Percentiles rank a stretch among this genome's conserved stretches.
These are phyloP conservation scores for Gadopsis bispinosus DNA, from an alignment of 2,797 vertebrate species.

Conservation along the genomic window DNA sequence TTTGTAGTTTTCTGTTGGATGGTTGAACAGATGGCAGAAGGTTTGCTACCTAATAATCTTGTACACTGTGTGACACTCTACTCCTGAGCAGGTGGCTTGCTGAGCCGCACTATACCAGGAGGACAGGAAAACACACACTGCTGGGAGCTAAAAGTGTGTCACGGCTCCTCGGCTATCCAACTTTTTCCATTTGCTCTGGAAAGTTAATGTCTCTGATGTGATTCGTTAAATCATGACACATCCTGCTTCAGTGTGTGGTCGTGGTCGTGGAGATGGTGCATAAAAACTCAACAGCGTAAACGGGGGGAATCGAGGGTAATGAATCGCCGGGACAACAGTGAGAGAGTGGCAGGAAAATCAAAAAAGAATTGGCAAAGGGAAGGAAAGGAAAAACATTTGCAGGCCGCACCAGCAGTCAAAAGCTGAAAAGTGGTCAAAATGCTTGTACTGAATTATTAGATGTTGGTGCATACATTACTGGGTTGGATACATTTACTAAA, in stretches of 20 bases:
- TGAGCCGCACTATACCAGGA: constrained; percentile 26
- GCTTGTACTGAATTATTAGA: background rate
- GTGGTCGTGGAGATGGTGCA: background rate
- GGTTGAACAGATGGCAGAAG: constrained; percentile 59
- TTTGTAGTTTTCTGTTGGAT: constrained; percentile 48
- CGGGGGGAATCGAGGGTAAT: no score
- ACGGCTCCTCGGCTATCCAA: background rate
- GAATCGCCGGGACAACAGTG: no score
- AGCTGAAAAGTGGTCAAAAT: background rate
- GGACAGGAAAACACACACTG: constrained; percentile 16
- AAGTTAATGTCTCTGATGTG: constrained; percentile 10
- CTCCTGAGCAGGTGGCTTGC: constrained; percentile 36
- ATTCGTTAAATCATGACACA: constrained; percentile 18
- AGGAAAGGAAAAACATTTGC: background rate
- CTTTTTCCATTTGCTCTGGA: constrained; percentile 14
- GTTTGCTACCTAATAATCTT: constrained; percentile 52
- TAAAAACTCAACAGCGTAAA: background rate
- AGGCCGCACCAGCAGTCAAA: background rate
- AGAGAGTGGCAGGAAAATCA: no score
- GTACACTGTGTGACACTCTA: constrained; percentile 39
- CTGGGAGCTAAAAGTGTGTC: constrained; percentile 28
- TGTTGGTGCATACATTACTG: background rate
- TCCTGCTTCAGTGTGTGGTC: background rate
- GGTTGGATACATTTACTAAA: background rate
- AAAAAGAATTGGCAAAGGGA: no score